Evolutionary conservation across 2,113 vertebrate genomes (phyloP), one percentile per base, ranked within the genome.

Genomic region (Dasyornis broadbenti): DNA sequence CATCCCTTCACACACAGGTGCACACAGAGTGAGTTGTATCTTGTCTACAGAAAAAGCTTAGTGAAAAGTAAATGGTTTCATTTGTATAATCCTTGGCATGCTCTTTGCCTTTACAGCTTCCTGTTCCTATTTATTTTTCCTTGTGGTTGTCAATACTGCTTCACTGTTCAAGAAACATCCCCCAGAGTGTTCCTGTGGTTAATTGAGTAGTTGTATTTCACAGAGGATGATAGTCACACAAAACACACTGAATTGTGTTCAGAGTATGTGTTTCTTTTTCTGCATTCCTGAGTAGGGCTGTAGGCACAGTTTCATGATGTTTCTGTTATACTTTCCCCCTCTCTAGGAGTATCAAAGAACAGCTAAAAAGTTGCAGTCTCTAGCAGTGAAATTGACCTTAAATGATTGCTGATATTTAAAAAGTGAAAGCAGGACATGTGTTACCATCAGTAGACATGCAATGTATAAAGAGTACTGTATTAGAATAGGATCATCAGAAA

Each of bases 21-120:
- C 35, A 37, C 40, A 68, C 53, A 23, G 15, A 57, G 15, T 26
- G 39, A 80, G 40, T 37, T 0, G 0, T 45, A 2, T 42, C 11
- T 26, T 76, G 30, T 54, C 80, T 50, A 5, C 14, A 35, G 49
- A 22, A 71, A 24, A 47, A 68, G 33, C 57, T 69, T 31, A 23
- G 44, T 77, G 81, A 15, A 79, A 82, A 80, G n/a, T 42, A 47
- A 83, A 39, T 68, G 14, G 14, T 44, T 91, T 91, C 2, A 23
- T 91, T 54, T 86, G 53, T 18, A 8, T 77, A 56, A 70, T 65
- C 54, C 49, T 86, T 69, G 35, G 21, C 49, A 31, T 24, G 21
- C 33, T 92, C 76, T 80, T 71, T 52, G 52, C 63, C n/a, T 76
- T 76, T 66, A 47, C 26, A 64, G 35, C 44, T 75, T 82, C 59